Conservation (phyloP, 2,797 vertebrate species). For the Synanceia verrucosa region DNA sequence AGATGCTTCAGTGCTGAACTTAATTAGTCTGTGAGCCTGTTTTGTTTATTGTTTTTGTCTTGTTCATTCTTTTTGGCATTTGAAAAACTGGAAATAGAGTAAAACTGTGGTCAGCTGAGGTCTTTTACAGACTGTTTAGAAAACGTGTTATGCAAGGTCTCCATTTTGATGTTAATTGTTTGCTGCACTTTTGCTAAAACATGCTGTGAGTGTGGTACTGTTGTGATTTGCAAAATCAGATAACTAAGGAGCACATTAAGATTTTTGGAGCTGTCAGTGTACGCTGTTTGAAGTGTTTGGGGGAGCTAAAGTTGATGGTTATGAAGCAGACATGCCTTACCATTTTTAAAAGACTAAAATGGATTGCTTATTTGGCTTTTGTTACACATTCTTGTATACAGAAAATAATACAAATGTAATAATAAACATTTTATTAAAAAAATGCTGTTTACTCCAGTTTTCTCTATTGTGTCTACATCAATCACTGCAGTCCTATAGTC, state of each 20-base stretch:
- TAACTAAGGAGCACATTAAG: constrained; percentile 64
- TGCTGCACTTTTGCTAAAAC: constrained; percentile 78
- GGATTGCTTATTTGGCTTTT: constrained; percentile 87
- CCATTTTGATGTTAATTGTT: constrained; percentile 70
- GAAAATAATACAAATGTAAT: constrained; percentile 79
- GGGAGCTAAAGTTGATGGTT: constrained; percentile 69
- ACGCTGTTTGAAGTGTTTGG: constrained; percentile 73
- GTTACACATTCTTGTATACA: constrained; percentile 88
- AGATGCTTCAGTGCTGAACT: constrained; percentile 31
- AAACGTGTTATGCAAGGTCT: constrained; percentile 73
- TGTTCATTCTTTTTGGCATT: constrained; percentile 42
- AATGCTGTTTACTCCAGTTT: not conserved
- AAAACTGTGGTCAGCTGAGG: constrained; percentile 12
- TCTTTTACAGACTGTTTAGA: constrained; percentile 58
- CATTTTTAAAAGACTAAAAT: constrained; percentile 81
- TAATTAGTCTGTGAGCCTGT: constrained; percentile 45
- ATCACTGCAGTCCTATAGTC: not conserved
- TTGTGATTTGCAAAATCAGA: constrained; percentile 71
- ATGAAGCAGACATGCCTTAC: constrained; percentile 87
- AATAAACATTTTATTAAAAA: constrained; percentile 84
- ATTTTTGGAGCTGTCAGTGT: constrained; percentile 69
- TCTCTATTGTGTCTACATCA: constrained; percentile 6
- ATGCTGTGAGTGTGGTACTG: constrained; percentile 74
- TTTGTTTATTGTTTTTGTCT: not conserved
- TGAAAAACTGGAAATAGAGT: constrained; percentile 21